Percentiles rank a stretch among this genome's conserved stretches.
These are phyloP conservation scores for Phainopepla nitens DNA, from an alignment of 2,113 vertebrate genomes.

Conservation along the genomic window DNA sequence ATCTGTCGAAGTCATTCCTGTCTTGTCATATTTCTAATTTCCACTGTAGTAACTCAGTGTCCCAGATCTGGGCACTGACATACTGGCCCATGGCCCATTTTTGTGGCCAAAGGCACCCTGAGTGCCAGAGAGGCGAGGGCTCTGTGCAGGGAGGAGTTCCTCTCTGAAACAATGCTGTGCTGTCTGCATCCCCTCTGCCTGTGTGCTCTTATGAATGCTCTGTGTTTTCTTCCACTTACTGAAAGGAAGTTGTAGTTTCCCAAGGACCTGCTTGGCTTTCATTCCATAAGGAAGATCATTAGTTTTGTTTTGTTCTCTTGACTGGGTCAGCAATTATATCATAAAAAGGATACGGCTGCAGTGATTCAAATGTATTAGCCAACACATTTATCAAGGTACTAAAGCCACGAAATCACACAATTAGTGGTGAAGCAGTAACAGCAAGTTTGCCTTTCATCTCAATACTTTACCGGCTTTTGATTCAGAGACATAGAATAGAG, in stretches of 20 bases:
- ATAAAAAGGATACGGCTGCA: neutral
- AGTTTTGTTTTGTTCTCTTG: neutral
- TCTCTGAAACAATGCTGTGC: neutral
- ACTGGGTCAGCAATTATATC: neutral
- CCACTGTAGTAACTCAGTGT: fast-evolving
- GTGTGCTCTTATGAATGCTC: neutral
- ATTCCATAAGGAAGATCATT: neutral
- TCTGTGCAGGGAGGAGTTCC: neutral
- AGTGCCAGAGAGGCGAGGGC: neutral
- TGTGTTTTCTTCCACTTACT: neutral
- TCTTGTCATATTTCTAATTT: neutral
- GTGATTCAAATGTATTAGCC: neutral
- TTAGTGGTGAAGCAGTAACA: neutral
- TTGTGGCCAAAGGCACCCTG: neutral
- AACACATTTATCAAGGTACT: neutral
- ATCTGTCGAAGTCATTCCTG: neutral
- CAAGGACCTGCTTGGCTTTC: neutral
- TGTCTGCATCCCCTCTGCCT: neutral
- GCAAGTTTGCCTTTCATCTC: neutral
- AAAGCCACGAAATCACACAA: neutral
- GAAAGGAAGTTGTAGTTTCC: neutral
- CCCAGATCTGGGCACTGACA: neutral
- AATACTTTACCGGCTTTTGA: neutral
- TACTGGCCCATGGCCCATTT: fast-evolving
- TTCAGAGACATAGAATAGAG: neutral